Evolutionary conservation across 2,113 vertebrate genomes (phyloP), one percentile per base, ranked within the genome.

Genomic region (Chunga burmeisteri): DNA sequence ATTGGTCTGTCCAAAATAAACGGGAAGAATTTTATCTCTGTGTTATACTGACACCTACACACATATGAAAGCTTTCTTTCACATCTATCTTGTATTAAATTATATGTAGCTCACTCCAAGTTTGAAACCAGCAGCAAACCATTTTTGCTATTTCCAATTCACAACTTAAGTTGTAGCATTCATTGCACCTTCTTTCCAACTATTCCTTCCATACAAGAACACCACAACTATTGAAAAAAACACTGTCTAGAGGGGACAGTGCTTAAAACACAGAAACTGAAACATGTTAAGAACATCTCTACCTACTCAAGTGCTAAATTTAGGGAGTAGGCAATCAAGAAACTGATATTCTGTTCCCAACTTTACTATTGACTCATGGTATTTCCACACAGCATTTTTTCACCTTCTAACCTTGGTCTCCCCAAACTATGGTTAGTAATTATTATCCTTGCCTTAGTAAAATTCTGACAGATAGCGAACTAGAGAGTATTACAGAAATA

Each of bases 1-100:
- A 99, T 95, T 42, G 99, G 99, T 79, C 99, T 99, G 97, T 77
- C 44, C 88, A 93, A 88, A 90, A 88, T 25, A 86, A 94, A 96
- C 4, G 6, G 25, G 25, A 79, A 96, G 72, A 87, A 11, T 75
- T 90, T 67, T 71, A 94, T 20, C 25, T 75, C 27, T 62, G 5
- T 61, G n/a, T 72, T 87, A 90, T 23, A 90, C 12, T 79, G 44
- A 77, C 56, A 81, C 14, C 47, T 56, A 82, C 3, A 27, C 22
- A 11, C 9, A 2, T 16, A 71, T 12, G 16, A 75, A 91, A 63
- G 22, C 25, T 49, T 81, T 40, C 86, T 68, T 80, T 71, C 38
- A 56, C 15, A 52, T 88, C 50, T 55, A 17, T 47, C 46, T 74
- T 61, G 26, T 46, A 44, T 40, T 70, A 77, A 46, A 59, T 63